These are phyloP conservation scores for Acrossocheilus fasciatus DNA, from an alignment of 2,797 vertebrate genomes.

Conservation along the genomic window DNA sequence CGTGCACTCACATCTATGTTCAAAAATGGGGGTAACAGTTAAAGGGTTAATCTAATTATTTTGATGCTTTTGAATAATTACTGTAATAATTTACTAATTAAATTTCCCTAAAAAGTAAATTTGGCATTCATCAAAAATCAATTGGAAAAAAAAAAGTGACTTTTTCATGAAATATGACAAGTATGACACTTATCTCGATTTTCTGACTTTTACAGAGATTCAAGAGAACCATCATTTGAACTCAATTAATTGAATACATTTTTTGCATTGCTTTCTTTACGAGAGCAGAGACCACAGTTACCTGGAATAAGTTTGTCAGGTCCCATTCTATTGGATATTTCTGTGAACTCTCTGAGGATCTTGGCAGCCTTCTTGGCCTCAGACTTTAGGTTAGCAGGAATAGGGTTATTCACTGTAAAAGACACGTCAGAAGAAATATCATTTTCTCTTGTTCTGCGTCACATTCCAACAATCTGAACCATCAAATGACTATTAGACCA, in stretches of 20 bases:
- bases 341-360: slow-evolving; percentile 95
- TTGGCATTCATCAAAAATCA: background rate
- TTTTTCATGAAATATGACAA: background rate
- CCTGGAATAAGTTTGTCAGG: slow-evolving; percentile 97
- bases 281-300: slow-evolving; percentile 61
- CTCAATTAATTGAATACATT: no score
- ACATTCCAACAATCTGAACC: slow-evolving; percentile 14
- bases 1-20: no score
- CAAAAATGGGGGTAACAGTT: no score
- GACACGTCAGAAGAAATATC: background rate
- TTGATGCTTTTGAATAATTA: background rate
- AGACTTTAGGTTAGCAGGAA: slow-evolving; percentile 92
- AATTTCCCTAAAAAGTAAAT: background rate
- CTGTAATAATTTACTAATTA: background rate
- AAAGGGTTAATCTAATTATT: background rate
- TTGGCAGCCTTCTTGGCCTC: slow-evolving; percentile 96
- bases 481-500: background rate
- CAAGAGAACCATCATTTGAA: background rate
- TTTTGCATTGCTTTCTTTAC: background rate
- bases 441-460: background rate
- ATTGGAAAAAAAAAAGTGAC: background rate
- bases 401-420: slow-evolving; percentile 87
- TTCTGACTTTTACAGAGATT: background rate
- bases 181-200: background rate
- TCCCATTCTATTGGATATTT: slow-evolving; percentile 90